Evolutionary conservation across 2,888 invertebrate genomes (phyloP), one percentile per base, ranked within the genome.

Genomic region (Bhutanitis thaidina): DNA sequence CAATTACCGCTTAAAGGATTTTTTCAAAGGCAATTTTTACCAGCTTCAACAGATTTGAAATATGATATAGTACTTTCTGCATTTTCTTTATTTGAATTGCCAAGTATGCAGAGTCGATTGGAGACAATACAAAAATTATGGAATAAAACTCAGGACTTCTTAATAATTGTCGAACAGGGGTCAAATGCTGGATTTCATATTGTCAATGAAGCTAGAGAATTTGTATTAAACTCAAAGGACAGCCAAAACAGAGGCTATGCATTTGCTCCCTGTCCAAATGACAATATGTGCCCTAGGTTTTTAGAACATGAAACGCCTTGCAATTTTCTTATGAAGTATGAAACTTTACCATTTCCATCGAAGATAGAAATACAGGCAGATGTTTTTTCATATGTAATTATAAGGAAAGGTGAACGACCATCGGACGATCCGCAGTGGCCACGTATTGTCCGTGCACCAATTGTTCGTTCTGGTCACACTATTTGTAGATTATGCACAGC

Each of bases 181-280:
- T 94, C 94, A 0, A 93, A 92, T 56, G 93, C 94, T 35, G 98
- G 97, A 1, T 97, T 95, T 70, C 90, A 91, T 71, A 90, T 96
- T 60, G 88, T 98, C 0, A 93, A 94, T 60, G 97, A 98, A 88
- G 95, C 95, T 0, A 91, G 97, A 63, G 95, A 97, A 59, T 95
- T 93, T 71, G 85, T 98, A 29, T 77, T 97, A 1, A 90, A 92
- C 71, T 70, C 92, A 48, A 57, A 83, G 27, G 60, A 76, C 55
- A 58, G 74, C 54, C 63, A 67, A 37, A 76, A 72, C 12, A 70
- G 70, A 27, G 93, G 92, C 0, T 92, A 93, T 60, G 92, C 95
- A 0, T 94, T 95, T 73, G 93, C 96, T 38, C 97, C 97, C 90
- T 98, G 98, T 73, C 95, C 97, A 0, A 96, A 97, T 67, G 95